These are phyloP conservation scores for Coturnix japonica DNA, from an alignment of 2,113 vertebrate genomes.

Conservation along the genomic window DNA sequence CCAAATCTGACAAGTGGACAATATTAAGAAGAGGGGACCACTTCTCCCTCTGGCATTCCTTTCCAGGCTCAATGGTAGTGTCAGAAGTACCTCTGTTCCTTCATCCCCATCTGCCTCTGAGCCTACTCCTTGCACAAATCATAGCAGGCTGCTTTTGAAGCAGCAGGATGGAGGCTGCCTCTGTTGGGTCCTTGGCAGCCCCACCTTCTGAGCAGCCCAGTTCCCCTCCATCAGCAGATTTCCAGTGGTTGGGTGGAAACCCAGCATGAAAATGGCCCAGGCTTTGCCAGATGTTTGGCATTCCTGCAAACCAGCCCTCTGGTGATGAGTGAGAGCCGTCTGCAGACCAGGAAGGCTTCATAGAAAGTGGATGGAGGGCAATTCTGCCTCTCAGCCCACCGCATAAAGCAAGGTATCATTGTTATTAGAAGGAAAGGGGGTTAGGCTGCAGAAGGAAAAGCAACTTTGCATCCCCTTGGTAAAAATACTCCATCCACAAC, in stretches of 20 bases:
- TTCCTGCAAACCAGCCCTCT: neutral
- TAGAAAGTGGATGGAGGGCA: neutral
- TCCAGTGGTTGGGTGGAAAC: neutral
- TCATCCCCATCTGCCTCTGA: neutral
- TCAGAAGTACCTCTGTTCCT: neutral
- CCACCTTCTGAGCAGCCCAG: neutral
- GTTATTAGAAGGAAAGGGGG: neutral
- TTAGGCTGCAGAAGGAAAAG: neutral
- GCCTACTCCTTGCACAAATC: neutral
- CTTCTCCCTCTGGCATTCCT: neutral
- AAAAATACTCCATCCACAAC: neutral
- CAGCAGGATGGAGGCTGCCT: neutral
- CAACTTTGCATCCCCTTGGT: neutral
- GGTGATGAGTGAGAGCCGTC: neutral
- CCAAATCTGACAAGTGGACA: neutral
- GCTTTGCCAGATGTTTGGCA: neutral
- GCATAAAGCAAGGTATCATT: neutral
- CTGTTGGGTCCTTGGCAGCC: neutral
- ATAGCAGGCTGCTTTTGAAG: neutral
- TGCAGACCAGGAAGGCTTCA: neutral
- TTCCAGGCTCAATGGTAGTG: neutral
- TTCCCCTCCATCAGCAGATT: neutral
- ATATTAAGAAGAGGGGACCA: neutral
- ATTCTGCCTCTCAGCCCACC: neutral
- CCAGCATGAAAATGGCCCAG: neutral